A percentile compares a stretch with the other conserved stretches of the same genome.
Conservation (phyloP, 2,888 invertebrate genomes). For the Ypsolopha scabrella region DNA sequence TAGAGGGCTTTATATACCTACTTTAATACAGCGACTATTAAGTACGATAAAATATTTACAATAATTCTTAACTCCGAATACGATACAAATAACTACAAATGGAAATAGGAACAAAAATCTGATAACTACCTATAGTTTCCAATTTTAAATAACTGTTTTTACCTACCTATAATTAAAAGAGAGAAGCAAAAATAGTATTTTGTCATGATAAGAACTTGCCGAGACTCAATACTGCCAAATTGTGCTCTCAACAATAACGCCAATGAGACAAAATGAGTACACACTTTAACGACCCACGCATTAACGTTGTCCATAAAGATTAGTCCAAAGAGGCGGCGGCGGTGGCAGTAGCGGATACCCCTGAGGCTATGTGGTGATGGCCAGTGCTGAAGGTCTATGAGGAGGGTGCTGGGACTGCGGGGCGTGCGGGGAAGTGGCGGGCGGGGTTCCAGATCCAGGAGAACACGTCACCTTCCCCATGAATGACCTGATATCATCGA, state of each 20-base stretch:
- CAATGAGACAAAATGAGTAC: background rate
- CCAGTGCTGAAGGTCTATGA: conserved; percentile 39
- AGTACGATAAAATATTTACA: background rate
- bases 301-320: conserved; percentile 31
- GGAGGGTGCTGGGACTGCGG: conserved; percentile 45
- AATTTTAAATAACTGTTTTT: background rate
- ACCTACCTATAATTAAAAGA: background rate
- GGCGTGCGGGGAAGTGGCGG: conserved; percentile 41
- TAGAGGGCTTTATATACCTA: background rate
- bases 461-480: conserved; percentile 84
- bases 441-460: conserved; percentile 63
- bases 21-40: background rate
- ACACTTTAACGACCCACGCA: background rate
- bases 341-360: conserved; percentile 40
- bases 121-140: background rate
- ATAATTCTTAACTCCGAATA: background rate
- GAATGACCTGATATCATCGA: conserved; percentile 90
- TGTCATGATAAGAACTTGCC: background rate
- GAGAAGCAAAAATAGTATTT: background rate
- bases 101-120: background rate
- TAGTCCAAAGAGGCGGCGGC: conserved; percentile 38
- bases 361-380: conserved; percentile 58
- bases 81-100: background rate
- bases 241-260: background rate
- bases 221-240: background rate